Base-by-base conservation (phyloP, 1,140 invertebrate genomes). In the Sarcophaga peregrina region DNA sequence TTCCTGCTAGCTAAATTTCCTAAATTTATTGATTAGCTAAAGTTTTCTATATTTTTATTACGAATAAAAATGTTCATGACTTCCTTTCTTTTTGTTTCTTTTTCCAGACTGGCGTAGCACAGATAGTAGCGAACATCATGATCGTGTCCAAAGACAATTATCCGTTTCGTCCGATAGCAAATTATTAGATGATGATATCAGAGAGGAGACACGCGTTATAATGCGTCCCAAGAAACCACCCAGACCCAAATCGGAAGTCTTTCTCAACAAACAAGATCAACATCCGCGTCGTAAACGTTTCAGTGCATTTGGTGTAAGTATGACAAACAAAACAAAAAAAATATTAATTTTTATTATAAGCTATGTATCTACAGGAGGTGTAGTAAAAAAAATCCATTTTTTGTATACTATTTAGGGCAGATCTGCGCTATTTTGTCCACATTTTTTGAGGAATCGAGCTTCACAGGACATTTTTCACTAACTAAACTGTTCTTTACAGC, bases 121-220 rank as follows among this genome's bases (percentile, higher is more conserved):
- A 88, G 92, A 94, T 85, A 92, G 93, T 85, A 93, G 95, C 88
- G 88, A 89, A 86, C 88, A 89, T 81, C 95, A 96, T 86, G 94
- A 95, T 86, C 94, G 95, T 86, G 96, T 97, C 83, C 94, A 96
- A 87, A 93, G 96, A 86, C 96, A 97, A 91, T 92, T 97, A 85
- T 97, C 96, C 25, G 96, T 97, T 84, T 97, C 96, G 80, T 96
- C 95, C 85, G 96, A 97, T 92, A 97, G 96, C 82, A 97, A 97
- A 90, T 92, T 97, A 76, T 91, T 97, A 84, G 96, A 97, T 90
- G 95, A 95, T 84, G 95, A 96, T 89, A 95, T 95, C 87, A 91
- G 94, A 85, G 96, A 97, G 91, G 96, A 96, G 87, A 94, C 95
- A 82, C 93, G 95, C 90, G 96, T 97, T 84, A 96, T 97, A 85